A percentile compares a stretch with the other conserved stretches of the same genome.
Conservation (phyloP, 2,113 vertebrate species). For the Numenius arquata region DNA sequence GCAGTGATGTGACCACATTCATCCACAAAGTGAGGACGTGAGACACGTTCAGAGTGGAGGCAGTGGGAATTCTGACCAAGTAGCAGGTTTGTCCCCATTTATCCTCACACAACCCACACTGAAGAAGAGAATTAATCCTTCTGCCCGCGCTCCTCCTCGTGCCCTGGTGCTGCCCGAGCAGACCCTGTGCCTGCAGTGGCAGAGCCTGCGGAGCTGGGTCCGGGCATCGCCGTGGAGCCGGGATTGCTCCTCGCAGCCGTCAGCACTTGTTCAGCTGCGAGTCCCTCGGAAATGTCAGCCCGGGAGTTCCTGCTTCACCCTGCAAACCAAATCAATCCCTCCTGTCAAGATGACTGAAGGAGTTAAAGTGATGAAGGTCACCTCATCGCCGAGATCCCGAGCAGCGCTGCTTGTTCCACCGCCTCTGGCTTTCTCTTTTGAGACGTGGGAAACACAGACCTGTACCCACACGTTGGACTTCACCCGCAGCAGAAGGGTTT, state of each 20-base stretch:
- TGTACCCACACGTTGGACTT: background rate
- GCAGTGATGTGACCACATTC: background rate
- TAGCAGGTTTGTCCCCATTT: background rate
- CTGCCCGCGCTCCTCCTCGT: accelerated
- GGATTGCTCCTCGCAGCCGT: background rate
- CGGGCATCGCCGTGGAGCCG: background rate
- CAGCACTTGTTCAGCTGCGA: background rate
- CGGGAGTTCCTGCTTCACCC: background rate
- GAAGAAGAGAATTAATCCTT: background rate
- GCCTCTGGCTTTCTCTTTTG: background rate
- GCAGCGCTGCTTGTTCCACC: background rate
- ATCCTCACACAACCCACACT: background rate
- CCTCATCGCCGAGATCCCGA: background rate
- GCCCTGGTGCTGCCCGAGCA: background rate
- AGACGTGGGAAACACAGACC: accelerated
- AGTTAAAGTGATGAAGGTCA: background rate
- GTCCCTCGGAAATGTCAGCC: background rate
- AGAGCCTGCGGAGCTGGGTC: too few relatives aligned
- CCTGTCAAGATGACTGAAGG: background rate
- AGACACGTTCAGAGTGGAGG: accelerated
- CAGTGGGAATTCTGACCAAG: background rate
- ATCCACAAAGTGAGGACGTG: background rate
- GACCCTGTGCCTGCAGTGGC: background rate
- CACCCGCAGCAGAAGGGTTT: background rate
- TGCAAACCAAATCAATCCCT: background rate